Base-by-base conservation (phyloP, 2,797 vertebrate species). In the Oryzias sinensis region DNA sequence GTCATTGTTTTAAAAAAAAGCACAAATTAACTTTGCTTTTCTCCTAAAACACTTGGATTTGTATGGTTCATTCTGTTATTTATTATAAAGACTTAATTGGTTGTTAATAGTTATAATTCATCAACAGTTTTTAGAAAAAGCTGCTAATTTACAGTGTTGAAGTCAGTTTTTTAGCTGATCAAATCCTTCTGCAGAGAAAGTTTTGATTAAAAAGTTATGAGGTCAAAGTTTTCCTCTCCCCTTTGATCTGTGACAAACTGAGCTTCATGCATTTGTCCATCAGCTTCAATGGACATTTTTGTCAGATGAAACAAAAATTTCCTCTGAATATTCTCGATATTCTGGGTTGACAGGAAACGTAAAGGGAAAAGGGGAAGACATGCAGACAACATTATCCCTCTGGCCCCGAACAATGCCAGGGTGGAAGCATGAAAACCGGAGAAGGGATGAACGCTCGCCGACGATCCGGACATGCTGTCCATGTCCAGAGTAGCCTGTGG, bases 381-480 rank as follows among this genome's bases (percentile, higher is more conserved):
- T 15, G 7, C 41, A 24, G 47, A 49, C 48, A 49, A 53, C 37
- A 14, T 37, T 5, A 15, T 43, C 40, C 60, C 24, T 43, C n/a
- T 9, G 40, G 40, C 46, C 52, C 14, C 33, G 45, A 29, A 24
- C 43, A 40, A 49, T n/a, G 41, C 14, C 11, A 40, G 18, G 17
- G 7, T 18, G 4, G 42, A 40, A 53, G 40, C 45, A 41, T 20
- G 45, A 58, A 47, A 37, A 13, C 29, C 52, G 9, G 4, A 52
- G 43, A 18, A 27, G 44, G 53, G 9, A 44, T 14, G 46, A 53
- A 49, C 8, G 16, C 9, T 22, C 9, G 49, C 27, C 49, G 53
- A 70, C 40, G 37, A 52, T 53, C 9, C 43, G 57, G 52, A 60
- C 53, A 65, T 55, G 49, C 46, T 59, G 60, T 56, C 61, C 56